These are phyloP conservation scores for Pocillopora meandrina DNA, from an alignment of 92 coral and sea anemone species.

Conservation along the genomic window DNA sequence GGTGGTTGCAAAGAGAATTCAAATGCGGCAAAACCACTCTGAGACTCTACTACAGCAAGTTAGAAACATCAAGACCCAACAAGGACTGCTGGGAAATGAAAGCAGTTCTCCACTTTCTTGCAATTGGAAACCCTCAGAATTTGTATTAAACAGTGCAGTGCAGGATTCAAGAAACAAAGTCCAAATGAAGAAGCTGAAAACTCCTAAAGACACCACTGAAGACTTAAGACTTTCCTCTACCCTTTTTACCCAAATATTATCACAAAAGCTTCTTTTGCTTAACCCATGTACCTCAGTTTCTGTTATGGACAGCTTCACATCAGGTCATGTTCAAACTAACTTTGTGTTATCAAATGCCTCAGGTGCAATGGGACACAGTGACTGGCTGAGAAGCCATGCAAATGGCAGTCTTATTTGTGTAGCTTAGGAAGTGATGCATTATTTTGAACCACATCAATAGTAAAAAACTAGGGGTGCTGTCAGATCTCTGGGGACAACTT, in stretches of 20 bases:
- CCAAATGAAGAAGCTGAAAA: neutral
- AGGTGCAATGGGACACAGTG: neutral
- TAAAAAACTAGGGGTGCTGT: neutral
- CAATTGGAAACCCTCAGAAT: neutral
- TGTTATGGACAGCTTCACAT: neutral
- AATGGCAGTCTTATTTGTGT: conserved; percentile 14
- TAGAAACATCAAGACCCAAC: neutral
- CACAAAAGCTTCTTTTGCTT: neutral
- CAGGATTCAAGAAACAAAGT: neutral
- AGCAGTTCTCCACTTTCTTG: too few relatives aligned
- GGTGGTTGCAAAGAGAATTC: neutral
- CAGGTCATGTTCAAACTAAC: neutral
- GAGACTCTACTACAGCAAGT: neutral
- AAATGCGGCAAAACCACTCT: neutral
- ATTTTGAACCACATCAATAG: neutral
- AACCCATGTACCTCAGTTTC: neutral
- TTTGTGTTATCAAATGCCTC: conserved; percentile 7
- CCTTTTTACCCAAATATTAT: neutral
- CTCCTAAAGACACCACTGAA: neutral
- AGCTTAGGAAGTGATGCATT: neutral
- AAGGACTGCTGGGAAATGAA: neutral
- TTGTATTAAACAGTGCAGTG: neutral
- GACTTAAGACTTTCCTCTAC: neutral
- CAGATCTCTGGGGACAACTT: too few relatives aligned
- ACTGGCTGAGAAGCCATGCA: conserved; percentile 9